These are phyloP conservation scores for Rhinoraja longicauda DNA, from an alignment of 2,797 vertebrate species.

Conservation along the genomic window DNA sequence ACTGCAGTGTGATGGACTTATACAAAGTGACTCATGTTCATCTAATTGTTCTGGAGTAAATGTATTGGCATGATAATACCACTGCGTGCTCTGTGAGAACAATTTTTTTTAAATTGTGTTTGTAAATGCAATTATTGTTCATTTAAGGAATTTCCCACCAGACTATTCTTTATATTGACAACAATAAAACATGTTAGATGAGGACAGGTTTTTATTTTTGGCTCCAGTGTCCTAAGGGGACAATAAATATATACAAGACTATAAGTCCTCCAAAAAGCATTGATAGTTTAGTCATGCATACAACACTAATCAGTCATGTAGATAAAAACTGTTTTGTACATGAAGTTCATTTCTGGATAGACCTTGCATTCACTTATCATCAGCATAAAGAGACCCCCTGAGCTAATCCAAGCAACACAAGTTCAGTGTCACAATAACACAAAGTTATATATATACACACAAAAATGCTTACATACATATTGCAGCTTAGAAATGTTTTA, in stretches of 20 bases:
- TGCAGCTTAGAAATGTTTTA: too few species aligned
- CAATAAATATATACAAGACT: background rate
- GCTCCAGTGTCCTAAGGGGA: background rate
- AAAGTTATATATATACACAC: background rate
- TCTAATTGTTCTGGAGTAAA: background rate
- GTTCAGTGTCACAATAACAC: background rate
- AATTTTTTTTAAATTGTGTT: background rate
- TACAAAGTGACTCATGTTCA: background rate
- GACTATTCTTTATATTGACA: slow-evolving; percentile 3
- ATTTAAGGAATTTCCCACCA: background rate
- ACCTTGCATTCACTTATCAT: background rate
- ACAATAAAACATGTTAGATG: background rate
- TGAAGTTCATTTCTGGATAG: background rate
- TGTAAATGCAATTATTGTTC: background rate
- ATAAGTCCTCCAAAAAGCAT: background rate
- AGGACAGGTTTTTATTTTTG: slow-evolving; percentile 21
- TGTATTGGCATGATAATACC: slow-evolving; percentile 4
- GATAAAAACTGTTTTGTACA: slow-evolving; percentile 20
- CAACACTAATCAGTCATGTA: slow-evolving; percentile 15
- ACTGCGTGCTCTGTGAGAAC: background rate
- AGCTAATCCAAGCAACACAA: background rate
- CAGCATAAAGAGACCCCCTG: background rate
- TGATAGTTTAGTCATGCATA: background rate
- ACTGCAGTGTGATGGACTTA: background rate
- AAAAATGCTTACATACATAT: too few species aligned